Evolutionary conservation across 2,797 vertebrate genomes (phyloP), one percentile per base, ranked within the genome.

Genomic region (Spinibarbus caldwelli): DNA sequence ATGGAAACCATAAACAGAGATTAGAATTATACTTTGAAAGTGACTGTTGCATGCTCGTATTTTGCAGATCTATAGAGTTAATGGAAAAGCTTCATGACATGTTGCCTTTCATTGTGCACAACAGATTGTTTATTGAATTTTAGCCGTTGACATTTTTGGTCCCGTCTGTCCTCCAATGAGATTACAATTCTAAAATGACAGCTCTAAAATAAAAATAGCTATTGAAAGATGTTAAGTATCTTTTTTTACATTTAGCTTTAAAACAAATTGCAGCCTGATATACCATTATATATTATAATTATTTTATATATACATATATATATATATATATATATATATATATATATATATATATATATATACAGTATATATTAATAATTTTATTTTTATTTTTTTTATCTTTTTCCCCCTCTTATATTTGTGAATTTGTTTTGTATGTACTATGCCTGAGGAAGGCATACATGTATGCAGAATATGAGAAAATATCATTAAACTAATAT

Each of bases 101-200:
- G 36, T 59, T 54, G 36, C 19, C 38, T 52, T 81, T 36, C 31
- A 70, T 23, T 31, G 17, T 67, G 23, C 47, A 31, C 49, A 49
- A 82, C 59, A 57, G 34, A 52, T 77, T 76, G 62, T 76, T 26
- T 62, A 66, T 64, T 79, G 83, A 79, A 34, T 71, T 72, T 57
- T 79, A 70, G 67, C 14, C 67, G 72, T 62, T 71, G 47, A 34
- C 15, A 70, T 78, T 84, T 57, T 78, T 15, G 2, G 23, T 17
- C 38, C 38, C 15, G 5, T 62, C 26, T 62, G 70, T 34, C 31
- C 70, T n/a, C 52, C 38, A 73, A 21, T 34, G 38, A 72, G 34
- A 54, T 23, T 71, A 57, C 14, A 57, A 52, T 15, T 9, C 31
- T 47, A 21, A 45, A 80, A 67, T 34, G 8, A 45, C 38, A 45